These are phyloP conservation scores for Pogona vitticeps DNA, from an alignment of 2,113 vertebrate species.

Conservation along the genomic window DNA sequence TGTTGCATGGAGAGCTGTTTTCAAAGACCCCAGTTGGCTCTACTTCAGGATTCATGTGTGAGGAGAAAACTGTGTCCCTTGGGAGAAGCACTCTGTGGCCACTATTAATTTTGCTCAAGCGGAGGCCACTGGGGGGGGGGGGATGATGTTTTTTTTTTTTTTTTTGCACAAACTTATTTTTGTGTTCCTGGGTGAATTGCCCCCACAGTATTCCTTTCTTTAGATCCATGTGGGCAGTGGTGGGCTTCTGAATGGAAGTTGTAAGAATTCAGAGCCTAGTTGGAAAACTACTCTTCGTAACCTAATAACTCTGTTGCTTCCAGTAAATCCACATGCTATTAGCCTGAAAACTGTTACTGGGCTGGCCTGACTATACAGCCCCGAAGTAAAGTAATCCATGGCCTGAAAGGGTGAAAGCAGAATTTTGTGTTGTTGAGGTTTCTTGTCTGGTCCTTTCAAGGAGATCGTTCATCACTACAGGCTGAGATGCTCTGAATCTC, in stretches of 20 bases:
- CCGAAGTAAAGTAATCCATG: background rate
- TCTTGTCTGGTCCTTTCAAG: background rate
- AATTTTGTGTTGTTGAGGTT: background rate
- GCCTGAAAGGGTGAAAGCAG: background rate
- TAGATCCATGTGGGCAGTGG: background rate
- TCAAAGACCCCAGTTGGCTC: background rate
- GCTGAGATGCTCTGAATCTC: background rate
- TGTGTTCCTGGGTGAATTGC: background rate
- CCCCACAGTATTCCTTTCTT: background rate
- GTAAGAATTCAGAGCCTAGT: background rate
- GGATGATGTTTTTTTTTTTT: no score
- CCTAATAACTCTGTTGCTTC: background rate
- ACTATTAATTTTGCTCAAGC: background rate
- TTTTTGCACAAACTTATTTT: background rate
- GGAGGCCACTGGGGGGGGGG: no score
- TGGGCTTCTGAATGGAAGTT: background rate
- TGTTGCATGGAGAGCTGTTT: slow-evolving; percentile 26
- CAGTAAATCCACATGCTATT: background rate
- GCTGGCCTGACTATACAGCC: background rate
- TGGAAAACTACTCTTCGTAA: background rate
- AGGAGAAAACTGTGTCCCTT: background rate
- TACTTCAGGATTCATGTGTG: slow-evolving; percentile 1
- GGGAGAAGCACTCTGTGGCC: background rate
- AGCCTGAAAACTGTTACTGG: background rate
- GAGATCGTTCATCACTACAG: background rate